phyloP scores from a whole-genome alignment of 2,797 vertebrate genomes.

The Pseudochaenichthys georgianus region DNA sequence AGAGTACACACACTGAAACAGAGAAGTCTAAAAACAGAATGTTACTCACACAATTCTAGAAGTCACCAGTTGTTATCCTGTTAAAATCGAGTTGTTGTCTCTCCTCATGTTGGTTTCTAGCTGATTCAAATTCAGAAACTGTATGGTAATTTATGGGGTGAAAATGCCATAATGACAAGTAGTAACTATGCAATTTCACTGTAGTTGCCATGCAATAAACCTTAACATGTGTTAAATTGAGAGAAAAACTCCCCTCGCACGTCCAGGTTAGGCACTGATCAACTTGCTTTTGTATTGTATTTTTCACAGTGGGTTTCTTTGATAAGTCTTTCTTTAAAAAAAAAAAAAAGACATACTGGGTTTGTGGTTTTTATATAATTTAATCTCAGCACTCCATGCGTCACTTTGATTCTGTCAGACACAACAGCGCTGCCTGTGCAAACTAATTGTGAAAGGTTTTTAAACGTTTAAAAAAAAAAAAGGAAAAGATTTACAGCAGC shows the following conservation, averaged over 20 bases:
- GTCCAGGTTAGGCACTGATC: conserved; percentile 7
- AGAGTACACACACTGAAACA: no score
- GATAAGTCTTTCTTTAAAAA: background rate
- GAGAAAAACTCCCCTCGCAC: conserved; percentile 1
- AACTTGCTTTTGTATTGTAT: background rate
- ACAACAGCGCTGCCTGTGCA: background rate
- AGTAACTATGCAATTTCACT: conserved; percentile 12
- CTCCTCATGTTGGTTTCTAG: conserved; percentile 26
- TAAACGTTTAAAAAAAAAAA: background rate
- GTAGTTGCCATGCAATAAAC: conserved; percentile 8
- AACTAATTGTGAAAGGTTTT: conserved; percentile 20
- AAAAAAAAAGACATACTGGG: background rate
- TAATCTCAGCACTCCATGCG: background rate
- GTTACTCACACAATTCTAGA: no score
- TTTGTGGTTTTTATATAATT: conserved; percentile 22
- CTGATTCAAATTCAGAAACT: conserved; percentile 22
- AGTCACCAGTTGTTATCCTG: no score
- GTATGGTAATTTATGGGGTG: conserved; percentile 9
- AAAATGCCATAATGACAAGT: background rate
- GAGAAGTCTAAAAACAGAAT: no score
- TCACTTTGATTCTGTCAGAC: conserved; percentile 1
- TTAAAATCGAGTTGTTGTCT: background rate
- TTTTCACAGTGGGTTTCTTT: conserved; percentile 12
- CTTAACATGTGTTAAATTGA: conserved; percentile 18
- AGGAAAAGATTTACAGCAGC: background rate